Evolutionary conservation across 1,140 invertebrate species (phyloP).

Genomic region (Saccostrea echinata): DNA sequence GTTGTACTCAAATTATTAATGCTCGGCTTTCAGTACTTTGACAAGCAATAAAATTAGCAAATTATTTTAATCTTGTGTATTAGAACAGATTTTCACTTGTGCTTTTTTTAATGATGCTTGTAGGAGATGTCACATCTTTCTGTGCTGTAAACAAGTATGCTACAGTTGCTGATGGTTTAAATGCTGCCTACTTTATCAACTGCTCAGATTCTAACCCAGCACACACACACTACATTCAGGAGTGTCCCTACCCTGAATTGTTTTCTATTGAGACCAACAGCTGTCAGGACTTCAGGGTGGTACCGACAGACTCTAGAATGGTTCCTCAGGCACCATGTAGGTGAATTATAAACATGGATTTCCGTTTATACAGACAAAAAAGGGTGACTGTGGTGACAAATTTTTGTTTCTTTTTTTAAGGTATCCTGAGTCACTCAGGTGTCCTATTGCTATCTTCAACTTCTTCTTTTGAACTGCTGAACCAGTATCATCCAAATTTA

Average conservation of each 20-base stretch:
- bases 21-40: too few relatives aligned
- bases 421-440: too few relatives aligned
- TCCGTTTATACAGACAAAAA: background rate
- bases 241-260: slow-evolving; percentile 73
- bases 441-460: too few relatives aligned
- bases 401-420: too few relatives aligned
- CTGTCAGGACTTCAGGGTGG: slow-evolving; percentile 70
- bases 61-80: too few relatives aligned
- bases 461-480: too few relatives aligned
- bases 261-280: slow-evolving; percentile 61
- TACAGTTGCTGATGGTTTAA: slow-evolving; percentile 16
- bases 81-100: background rate
- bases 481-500: too few relatives aligned
- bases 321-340: slow-evolving; percentile 73
- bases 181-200: slow-evolving; percentile 50
- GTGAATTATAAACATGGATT: slow-evolving; percentile 29
- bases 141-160: slow-evolving; percentile 28
- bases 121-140: slow-evolving; percentile 44
- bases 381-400: too few relatives aligned
- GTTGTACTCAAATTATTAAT: too few relatives aligned
- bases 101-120: background rate
- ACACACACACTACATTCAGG: slow-evolving; percentile 58
- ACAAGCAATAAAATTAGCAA: too few relatives aligned
- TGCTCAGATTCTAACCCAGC: slow-evolving; percentile 39
- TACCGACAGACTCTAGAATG: slow-evolving; percentile 64